Percentiles rank a stretch among this genome's conserved stretches.
Evolutionary conservation across 2,113 vertebrate species (phyloP).

Genomic region (Sitta europaea): DNA sequence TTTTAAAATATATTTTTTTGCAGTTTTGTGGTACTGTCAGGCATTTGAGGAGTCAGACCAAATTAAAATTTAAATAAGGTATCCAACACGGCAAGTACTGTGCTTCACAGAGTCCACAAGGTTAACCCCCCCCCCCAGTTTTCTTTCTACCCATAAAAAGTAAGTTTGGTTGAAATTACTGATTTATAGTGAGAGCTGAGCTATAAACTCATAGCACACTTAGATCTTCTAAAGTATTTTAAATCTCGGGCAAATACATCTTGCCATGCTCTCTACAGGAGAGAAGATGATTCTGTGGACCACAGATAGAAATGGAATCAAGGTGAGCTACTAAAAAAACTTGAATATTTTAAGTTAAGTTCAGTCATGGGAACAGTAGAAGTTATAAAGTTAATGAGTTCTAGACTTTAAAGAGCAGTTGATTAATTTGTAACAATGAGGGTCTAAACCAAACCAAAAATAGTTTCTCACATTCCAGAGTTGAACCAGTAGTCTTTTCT

Average conservation of each 20-base stretch:
- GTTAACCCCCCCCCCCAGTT: neutral
- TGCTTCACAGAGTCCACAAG: fast-evolving
- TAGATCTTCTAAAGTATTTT: neutral
- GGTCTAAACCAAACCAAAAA: constrained; percentile 73
- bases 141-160: neutral
- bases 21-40: neutral
- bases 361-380: constrained; percentile 75
- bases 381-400: constrained; percentile 80
- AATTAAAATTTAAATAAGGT: neutral
- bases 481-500: constrained; percentile 41
- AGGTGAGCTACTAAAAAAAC: constrained; percentile 52
- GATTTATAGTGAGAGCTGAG: neutral
- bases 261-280: neutral
- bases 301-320: neutral
- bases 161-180: neutral
- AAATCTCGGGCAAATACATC: neutral
- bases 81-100: neutral
- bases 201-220: neutral
- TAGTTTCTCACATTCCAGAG: constrained; percentile 76
- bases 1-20: neutral
- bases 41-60: neutral
- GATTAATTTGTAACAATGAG: constrained; percentile 83
- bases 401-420: constrained; percentile 76
- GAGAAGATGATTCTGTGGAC: neutral
- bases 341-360: constrained; percentile 60